Evolutionary conservation across 2,797 vertebrate genomes (phyloP), one percentile per base, ranked within the genome.

Genomic region (Chrysocyon brachyurus): DNA sequence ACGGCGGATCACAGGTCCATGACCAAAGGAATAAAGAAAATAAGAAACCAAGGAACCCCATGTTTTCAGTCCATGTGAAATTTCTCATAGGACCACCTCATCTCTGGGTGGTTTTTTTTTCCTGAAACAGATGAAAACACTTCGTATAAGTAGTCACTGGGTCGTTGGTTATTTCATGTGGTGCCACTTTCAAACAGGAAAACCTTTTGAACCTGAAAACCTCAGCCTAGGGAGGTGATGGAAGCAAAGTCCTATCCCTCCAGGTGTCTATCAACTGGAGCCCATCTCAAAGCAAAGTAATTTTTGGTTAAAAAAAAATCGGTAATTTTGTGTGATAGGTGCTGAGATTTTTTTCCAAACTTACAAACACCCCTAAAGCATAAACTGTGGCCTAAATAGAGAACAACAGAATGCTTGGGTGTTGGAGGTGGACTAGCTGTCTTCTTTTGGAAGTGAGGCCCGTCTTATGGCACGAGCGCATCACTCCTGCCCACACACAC

Each of bases 401-500:
- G 49, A 59, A 14, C 5, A 17, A 7, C 15, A 2, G 21, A 21
- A 8, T 0, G 0, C 16, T 0, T 56, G 36, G 33, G 12, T 24
- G 40, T 9, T 3, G 4, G 14, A 3, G 8, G 19, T 2, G 0
- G 59, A 14, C 2, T 3, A 15, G 40, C 3, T 40, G 22, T 26
- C 4, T 2, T 75, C 1, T 6, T 6, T 1, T 0, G 12, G 0
- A 16, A 16, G 6, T 0, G 16, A 57, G n/a, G 28, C 10, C 19
- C 11, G 0, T 11, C 36, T 21, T 5, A 19, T 0, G 6, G 31
- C 11, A 0, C 1, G 5, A 10, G 6, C 1, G 4, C 9, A 5
- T 19, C 36, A 0, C 3, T 28, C 66, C 24, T 15, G 19, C 52
- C 19, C 11, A 2, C 36, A 40, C 11, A 9, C 0, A 3, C 7